Evolutionary conservation across 2,888 invertebrate species (phyloP), one percentile per base, ranked within the genome.

Genomic region (Escarpia spicata): DNA sequence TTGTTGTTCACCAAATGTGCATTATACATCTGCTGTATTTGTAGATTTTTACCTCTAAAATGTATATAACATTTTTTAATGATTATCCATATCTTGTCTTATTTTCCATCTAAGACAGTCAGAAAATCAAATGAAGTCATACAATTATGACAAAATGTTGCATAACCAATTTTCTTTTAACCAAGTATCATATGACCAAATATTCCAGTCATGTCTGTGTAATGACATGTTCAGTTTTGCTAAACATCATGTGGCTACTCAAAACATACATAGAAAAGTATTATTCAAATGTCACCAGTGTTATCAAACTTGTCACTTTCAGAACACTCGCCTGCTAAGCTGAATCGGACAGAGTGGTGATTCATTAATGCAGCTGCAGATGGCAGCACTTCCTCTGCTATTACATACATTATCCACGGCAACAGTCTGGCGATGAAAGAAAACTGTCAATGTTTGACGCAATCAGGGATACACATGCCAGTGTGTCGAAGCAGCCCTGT

Each of bases 371-470:
- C 6, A 31, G 26, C 91, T 91, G 91, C 91, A 91, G 91, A 91
- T 91, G 91, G 91, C 91, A 91, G 91, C 91, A 91, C 91, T 91
- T 31, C 6, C 91, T 91, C 91, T 91, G 91, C 91, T 91, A 91
- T 91, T 31, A 91, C 90, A 52, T 52, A 12, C 75, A 91, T 31
- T 91, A 91, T 91, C 91, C 91, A 91, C 91, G n/a, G 31, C 91
- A 91, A 6, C 31, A 91, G 91, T 91, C 91, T n/a, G 31, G 37
- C 91, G 91, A 91, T 31, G 91, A 31, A 4, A 91, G 31, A 26
- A 91, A 91, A 91, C 91, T 31, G 91, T 91, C 91, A 91, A 91
- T 26, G n/a, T 91, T 91, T 91, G 31, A 91, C 91, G 31, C 91
- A 31, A 91, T 91, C 91, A 91, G n/a, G 91, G 91, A 91, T 91